These are phyloP conservation scores for Pseudopodoces humilis DNA, from an alignment of 2,113 vertebrate genomes.

Conservation along the genomic window DNA sequence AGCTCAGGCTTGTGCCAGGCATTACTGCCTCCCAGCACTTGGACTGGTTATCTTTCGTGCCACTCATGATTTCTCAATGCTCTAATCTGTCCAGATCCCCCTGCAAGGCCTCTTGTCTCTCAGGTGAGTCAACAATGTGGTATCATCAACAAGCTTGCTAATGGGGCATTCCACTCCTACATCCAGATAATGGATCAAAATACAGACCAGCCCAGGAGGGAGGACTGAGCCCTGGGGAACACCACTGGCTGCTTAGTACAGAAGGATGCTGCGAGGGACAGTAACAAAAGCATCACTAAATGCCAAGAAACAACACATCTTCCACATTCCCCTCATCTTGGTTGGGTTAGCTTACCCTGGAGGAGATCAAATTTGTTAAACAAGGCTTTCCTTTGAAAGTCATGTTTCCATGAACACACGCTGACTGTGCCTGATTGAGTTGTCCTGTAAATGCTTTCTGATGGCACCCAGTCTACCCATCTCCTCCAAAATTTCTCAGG, in stretches of 20 bases:
- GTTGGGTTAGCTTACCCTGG: background rate
- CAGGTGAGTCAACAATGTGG: background rate
- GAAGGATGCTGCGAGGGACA: background rate
- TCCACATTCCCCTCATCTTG: background rate
- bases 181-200: background rate
- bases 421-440: background rate
- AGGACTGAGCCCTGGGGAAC: background rate
- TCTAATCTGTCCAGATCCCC: background rate
- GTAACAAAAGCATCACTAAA: background rate
- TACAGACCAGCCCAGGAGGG: fast-evolving
- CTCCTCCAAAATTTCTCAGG: background rate
- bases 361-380: no score
- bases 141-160: background rate
- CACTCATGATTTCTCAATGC: background rate
- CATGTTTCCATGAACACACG: background rate
- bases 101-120: background rate
- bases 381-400: background rate
- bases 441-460: background rate
- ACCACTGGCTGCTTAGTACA: background rate
- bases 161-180: background rate
- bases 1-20: background rate
- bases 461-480: background rate
- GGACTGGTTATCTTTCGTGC: background rate
- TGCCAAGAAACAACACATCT: background rate
- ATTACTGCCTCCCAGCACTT: background rate